Conservation (phyloP, 2,113 vertebrate genomes). For the Oplegnathus fasciatus region DNA sequence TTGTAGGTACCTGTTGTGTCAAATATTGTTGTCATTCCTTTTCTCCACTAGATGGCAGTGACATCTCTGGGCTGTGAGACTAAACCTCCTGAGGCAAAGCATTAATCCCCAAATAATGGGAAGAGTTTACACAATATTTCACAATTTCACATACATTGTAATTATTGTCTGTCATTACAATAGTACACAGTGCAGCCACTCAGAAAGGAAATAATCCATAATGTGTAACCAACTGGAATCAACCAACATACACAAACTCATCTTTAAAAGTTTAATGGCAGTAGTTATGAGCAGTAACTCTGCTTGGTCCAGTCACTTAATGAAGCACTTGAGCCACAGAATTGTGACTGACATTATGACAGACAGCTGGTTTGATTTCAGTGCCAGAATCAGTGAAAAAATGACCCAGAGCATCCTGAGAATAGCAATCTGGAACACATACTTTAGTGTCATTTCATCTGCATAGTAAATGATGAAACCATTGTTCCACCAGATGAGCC, state of each 20-base stretch:
- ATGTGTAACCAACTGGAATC: background rate
- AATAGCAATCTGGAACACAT: background rate
- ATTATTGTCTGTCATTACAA: background rate
- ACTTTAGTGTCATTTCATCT: background rate
- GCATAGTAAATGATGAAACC: background rate
- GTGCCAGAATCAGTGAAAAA: background rate
- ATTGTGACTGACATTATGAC: background rate
- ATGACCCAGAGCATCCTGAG: background rate
- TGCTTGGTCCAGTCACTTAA: background rate
- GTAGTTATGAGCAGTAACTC: background rate
- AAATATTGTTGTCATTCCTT: background rate
- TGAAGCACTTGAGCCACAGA: background rate
- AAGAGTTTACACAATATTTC: background rate
- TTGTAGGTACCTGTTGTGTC: background rate
- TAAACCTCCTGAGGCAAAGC: background rate
- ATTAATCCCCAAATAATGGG: background rate
- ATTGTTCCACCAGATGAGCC: slow-evolving; percentile 15
- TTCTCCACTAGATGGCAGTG: slow-evolving; percentile 63
- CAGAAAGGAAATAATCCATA: background rate
- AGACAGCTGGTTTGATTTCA: slow-evolving; percentile 7
- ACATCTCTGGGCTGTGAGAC: background rate
- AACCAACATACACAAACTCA: background rate
- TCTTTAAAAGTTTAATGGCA: background rate
- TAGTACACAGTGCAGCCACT: background rate
- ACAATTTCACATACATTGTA: background rate